A percentile compares a stretch with the other conserved stretches of the same genome.
Conservation (phyloP, 1,140 invertebrate species). For the Tetramorium alpestre region DNA sequence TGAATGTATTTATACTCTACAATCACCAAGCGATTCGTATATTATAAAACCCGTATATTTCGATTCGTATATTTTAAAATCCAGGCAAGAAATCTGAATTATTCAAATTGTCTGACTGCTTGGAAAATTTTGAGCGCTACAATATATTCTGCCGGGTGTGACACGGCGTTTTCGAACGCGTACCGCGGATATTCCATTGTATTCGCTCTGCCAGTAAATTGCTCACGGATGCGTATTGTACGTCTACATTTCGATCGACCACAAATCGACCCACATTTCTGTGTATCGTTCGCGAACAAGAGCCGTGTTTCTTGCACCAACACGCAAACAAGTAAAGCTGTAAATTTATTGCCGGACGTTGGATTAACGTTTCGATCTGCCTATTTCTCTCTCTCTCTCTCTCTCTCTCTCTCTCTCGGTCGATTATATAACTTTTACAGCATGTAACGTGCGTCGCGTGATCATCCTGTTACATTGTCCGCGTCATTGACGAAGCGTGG, state of each 20-base stretch:
- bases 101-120: neutral
- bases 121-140: neutral
- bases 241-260: conserved; percentile 30
- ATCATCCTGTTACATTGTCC: conserved; percentile 32
- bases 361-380: neutral
- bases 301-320: neutral
- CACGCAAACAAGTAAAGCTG: neutral
- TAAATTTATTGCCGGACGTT: conserved; percentile 22
- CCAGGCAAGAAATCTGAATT: neutral
- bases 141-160: neutral
- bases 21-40: neutral
- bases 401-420: neutral
- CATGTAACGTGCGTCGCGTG: conserved; percentile 29
- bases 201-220: neutral
- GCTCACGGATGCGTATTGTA: conserved; percentile 22
- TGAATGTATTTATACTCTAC: neutral
- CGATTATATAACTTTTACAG: conserved; percentile 38
- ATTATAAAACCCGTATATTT: neutral
- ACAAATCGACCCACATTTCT: conserved; percentile 42
- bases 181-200: neutral
- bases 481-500: conserved; percentile 31
- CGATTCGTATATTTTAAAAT: neutral
- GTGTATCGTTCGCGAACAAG: neutral
- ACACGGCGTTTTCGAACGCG: neutral
- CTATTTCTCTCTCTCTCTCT: neutral